Percentiles rank a stretch among this genome's conserved stretches.
These are phyloP conservation scores for Lysandra bellargus DNA, from an alignment of 2,888 invertebrate species.

Conservation along the genomic window DNA sequence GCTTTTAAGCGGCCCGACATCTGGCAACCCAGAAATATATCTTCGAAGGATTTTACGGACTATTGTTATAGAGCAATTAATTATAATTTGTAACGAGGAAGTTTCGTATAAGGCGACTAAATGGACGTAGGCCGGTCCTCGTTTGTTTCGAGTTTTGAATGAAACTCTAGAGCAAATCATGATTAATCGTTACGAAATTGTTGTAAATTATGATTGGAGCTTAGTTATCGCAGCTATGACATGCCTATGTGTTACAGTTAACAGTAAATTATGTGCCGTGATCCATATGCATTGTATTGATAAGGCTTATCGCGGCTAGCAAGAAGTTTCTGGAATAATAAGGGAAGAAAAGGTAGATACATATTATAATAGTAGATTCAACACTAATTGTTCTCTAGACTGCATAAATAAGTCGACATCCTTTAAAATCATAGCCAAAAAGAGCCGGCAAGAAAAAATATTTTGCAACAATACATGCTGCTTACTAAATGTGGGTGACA, in stretches of 20 bases:
- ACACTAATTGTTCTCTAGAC: too few species aligned
- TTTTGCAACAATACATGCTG: background rate
- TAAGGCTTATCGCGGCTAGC: background rate
- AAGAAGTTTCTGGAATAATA: background rate
- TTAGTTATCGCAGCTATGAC: background rate
- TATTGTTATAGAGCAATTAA: conserved; percentile 26
- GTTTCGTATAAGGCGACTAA: conserved; percentile 27
- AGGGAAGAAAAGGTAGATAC: background rate
- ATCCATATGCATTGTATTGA: conserved; percentile 4
- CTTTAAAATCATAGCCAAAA: background rate
- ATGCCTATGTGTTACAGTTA: background rate
- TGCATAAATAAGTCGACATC: background rate
- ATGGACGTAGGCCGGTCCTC: conserved; percentile 22
- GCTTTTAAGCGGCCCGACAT: conserved; percentile 1
- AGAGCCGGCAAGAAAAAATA: background rate
- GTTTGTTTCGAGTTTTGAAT: conserved; percentile 28
- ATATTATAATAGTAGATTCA: background rate
- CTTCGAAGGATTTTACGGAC: conserved; percentile 15
- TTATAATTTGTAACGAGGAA: conserved; percentile 30
- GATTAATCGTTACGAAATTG: conserved; percentile 14
- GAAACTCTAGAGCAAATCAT: conserved; percentile 11
- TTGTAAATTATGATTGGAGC: conserved; percentile 16
- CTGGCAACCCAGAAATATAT: conserved; percentile 24
- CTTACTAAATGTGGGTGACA: background rate
- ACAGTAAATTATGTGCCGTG: background rate